phyloP scores from a whole-genome alignment of 2,888 invertebrate species.

The Amphiduros pacificus region DNA sequence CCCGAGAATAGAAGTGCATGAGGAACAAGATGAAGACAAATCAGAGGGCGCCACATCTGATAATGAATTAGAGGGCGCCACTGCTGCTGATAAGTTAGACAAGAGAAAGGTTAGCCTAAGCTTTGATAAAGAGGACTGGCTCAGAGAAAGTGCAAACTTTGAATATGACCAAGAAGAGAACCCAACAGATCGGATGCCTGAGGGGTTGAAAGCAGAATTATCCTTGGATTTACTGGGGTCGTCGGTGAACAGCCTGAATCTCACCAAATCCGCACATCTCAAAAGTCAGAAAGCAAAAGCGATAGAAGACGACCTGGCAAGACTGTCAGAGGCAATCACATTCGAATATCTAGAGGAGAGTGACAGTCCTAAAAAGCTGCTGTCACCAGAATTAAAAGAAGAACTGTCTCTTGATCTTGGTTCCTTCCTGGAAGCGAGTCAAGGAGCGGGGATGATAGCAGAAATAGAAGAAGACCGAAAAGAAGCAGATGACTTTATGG shows the following conservation, averaged over 20 bases:
- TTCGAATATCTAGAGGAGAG: background rate
- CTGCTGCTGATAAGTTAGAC: background rate
- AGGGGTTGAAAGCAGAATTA: background rate
- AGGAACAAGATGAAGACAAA: no score
- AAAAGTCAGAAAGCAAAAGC: background rate
- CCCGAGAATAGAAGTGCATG: background rate
- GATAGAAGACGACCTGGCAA: background rate
- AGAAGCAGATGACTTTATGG: no score
- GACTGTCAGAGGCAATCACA: background rate
- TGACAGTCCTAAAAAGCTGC: constrained; percentile 6
- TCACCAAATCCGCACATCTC: background rate
- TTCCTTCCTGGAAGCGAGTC: background rate
- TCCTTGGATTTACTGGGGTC: background rate
- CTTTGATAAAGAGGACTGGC: background rate
- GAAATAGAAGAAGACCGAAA: no score
- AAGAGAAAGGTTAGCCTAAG: background rate
- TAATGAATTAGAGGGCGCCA: no score
- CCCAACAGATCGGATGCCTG: background rate
- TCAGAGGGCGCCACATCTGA: no score
- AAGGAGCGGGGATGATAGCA: no score
- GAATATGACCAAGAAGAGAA: constrained; percentile 6
- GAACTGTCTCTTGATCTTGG: constrained; percentile 9
- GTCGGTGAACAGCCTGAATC: background rate
- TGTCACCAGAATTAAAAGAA: constrained; percentile 3
- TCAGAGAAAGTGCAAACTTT: background rate